phyloP scores from a whole-genome alignment of 2,888 invertebrate genomes.

The Rambutsinella grinnellia region DNA sequence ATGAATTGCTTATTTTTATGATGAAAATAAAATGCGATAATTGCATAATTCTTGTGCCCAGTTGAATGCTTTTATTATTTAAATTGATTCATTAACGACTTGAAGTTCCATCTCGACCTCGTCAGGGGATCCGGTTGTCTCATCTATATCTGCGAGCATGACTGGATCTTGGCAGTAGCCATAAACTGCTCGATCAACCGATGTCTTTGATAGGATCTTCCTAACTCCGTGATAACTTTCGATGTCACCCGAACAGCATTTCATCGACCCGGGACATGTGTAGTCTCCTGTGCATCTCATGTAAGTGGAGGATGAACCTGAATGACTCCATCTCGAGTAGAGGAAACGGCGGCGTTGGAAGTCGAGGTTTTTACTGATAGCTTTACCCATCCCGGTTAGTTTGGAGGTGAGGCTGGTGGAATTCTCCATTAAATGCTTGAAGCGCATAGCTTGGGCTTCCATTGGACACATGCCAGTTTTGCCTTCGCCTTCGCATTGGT shows the following conservation, averaged over 20 bases:
- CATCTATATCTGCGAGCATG: neutral
- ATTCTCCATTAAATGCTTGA: constrained; percentile 43
- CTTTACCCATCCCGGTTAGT: constrained; percentile 5
- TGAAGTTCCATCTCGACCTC: too few relatives aligned
- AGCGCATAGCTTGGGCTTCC: constrained; percentile 41
- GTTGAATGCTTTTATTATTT: too few relatives aligned
- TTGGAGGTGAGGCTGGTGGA: neutral
- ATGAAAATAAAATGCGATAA: too few relatives aligned
- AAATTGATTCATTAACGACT: too few relatives aligned
- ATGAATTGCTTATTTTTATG: too few relatives aligned
- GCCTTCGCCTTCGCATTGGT: constrained; percentile 57
- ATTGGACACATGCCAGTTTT: constrained; percentile 55
- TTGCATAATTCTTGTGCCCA: too few relatives aligned
- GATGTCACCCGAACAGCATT: constrained; percentile 53
- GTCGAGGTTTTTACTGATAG: too few relatives aligned
- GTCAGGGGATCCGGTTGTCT: too few relatives aligned
- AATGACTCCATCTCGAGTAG: neutral
- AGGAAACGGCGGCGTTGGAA: constrained; percentile 1
- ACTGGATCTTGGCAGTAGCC: constrained; percentile 57
- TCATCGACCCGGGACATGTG: constrained; percentile 55
- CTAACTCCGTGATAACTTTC: constrained; percentile 37
- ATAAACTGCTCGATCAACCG: constrained; percentile 26
- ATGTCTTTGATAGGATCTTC: constrained; percentile 18
- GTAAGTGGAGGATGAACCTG: constrained; percentile 25
- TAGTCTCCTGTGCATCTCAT: constrained; percentile 53